Evolutionary conservation across 2,888 invertebrate genomes (phyloP), one percentile per base, ranked within the genome.

Genomic region (Punctoribates punctum): DNA sequence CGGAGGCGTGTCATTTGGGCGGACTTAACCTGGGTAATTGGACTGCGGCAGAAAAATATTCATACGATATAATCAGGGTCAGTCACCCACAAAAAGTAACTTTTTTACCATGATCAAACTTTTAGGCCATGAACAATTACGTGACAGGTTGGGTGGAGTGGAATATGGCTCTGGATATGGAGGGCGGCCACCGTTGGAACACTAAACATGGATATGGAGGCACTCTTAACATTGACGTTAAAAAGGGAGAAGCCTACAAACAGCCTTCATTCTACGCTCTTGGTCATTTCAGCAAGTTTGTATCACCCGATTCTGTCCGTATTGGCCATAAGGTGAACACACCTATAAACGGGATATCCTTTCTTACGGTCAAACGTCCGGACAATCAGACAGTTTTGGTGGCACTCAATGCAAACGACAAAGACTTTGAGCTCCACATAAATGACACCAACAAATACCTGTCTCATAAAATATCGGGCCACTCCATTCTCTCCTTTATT

Each of bases 101-200:
- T 67, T 29, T 20, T 62, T 65, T 65, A 23, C 13, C 48, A 23
- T n/a, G 48, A 51, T 25, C 88, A 78, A 91, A 92, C 74, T 86
- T 92, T 29, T 84, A 88, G 82, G 89, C 89, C 11, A 23, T 75
- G n/a, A 75, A 75, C 25, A 51, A 92, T 83, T 90, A 88, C 85
- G 89, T 90, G 0, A 87, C 87, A 25, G 94, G 92, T 1, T 96
- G 94, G 94, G 87, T 92, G 0, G 94, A 96, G 83, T 96, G 94
- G 94, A 96, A 96, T 83, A 84, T 95, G 74, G 90, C 89, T 23
- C 83, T 96, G 25, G 87, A 92, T 82, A 83, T 86, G 76, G 79
- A 82, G 0, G 87, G 87, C 9, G 87, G 87, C 3, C 87, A 87
- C 3, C 86, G 85, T 80, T 87, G 87, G 86, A 84, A 83, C 2